Evolutionary conservation across 2,888 invertebrate species (phyloP).

Genomic region (Metellina segmentata): DNA sequence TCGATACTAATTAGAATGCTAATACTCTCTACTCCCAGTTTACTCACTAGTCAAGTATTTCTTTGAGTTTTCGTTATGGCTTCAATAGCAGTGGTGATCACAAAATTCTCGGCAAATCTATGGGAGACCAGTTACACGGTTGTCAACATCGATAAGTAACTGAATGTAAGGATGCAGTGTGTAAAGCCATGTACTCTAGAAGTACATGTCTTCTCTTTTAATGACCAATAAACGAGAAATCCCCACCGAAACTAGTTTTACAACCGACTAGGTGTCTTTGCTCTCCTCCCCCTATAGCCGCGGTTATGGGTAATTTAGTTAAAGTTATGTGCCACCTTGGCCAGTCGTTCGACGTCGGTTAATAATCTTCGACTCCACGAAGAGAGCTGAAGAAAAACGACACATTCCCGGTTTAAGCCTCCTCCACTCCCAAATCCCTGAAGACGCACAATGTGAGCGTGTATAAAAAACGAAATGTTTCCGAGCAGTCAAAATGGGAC

Average conservation of each 20-base stretch:
- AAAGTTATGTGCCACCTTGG: constrained; percentile 19
- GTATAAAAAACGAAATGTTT: constrained; percentile 30
- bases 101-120: no score
- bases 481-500: constrained; percentile 68
- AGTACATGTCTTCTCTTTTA: background rate
- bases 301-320: constrained; percentile 33
- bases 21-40: no score
- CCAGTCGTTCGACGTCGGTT: constrained; percentile 15
- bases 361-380: constrained; percentile 37
- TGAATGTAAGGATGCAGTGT: no score
- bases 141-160: no score
- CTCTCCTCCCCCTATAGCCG: background rate
- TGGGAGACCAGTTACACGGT: no score
- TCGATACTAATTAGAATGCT: no score
- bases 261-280: background rate
- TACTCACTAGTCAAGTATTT: no score
- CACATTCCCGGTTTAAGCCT: constrained; percentile 43
- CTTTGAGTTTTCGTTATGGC: no score
- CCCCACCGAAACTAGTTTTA: background rate
- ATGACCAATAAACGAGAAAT: background rate
- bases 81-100: no score
- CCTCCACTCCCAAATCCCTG: constrained; percentile 53
- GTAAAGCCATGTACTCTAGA: background rate
- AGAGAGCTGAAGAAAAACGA: background rate
- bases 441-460: constrained; percentile 48